Percentiles rank a stretch among this genome's conserved stretches.
These are phyloP conservation scores for Ochropleura plecta DNA, from an alignment of 2,888 invertebrate species.

Conservation along the genomic window DNA sequence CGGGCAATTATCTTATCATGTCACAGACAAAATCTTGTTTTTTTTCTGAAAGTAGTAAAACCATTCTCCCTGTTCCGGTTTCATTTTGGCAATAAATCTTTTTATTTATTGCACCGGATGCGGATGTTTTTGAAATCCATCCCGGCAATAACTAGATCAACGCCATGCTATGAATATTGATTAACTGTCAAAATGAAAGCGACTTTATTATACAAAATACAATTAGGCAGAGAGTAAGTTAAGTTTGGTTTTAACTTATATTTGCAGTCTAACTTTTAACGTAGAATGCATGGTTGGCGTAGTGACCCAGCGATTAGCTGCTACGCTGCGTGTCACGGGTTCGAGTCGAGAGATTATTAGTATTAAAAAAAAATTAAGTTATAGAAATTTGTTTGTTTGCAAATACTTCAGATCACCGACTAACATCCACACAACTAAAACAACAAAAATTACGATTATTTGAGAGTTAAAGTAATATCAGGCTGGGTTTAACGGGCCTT, in stretches of 20 bases:
- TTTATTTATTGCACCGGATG: conserved; percentile 30
- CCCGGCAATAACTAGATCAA: conserved; percentile 33
- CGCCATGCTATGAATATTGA: conserved; percentile 43
- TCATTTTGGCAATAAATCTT: conserved; percentile 38
- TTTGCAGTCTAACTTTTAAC: background rate
- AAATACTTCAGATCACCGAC: background rate
- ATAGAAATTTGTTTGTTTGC: no score
- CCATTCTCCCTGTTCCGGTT: background rate
- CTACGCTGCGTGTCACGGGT: no score
- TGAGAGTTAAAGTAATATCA: background rate
- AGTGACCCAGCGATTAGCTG: no score
- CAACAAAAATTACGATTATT: background rate
- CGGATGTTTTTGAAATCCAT: conserved; percentile 40
- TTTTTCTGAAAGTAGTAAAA: conserved; percentile 15
- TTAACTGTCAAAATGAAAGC: conserved; percentile 29
- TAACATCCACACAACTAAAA: background rate
- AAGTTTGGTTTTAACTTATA: background rate
- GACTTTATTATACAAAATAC: conserved; percentile 19
- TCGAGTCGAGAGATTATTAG: no score
- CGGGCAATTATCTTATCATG: background rate
- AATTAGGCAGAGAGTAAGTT: conserved; percentile 6
- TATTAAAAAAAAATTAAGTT: no score
- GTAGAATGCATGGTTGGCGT: no score
- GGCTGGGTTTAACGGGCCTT: background rate
- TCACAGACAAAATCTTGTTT: background rate